Conservation (phyloP, 2,797 vertebrate species). For the Paramormyrops hopkinsi region DNA sequence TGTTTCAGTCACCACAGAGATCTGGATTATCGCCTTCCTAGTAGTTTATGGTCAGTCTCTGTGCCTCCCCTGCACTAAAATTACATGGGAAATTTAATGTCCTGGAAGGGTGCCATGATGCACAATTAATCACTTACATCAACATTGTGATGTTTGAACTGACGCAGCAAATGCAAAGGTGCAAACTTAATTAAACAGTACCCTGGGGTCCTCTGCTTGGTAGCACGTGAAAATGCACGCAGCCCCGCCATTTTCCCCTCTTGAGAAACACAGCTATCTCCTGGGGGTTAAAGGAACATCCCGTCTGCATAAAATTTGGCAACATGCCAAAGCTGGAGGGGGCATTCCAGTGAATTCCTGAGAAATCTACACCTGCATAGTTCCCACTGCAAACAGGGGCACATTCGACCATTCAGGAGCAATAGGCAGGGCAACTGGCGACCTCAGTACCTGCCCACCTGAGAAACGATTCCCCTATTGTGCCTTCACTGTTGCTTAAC, state of each 20-base stretch:
- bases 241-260: neutral
- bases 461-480: neutral
- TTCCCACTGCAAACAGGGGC: neutral
- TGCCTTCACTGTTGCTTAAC: neutral
- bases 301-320: neutral
- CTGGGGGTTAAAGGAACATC: neutral
- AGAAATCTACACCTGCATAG: neutral
- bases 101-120: neutral
- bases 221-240: neutral
- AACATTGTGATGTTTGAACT: neutral
- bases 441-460: neutral
- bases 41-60: neutral
- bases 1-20: neutral
- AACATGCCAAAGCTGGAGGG: neutral
- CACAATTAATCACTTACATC: neutral
- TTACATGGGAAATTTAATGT: slow-evolving; percentile 1
- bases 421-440: neutral
- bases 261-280: neutral
- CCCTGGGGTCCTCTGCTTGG: neutral
- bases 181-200: neutral
- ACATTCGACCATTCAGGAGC: neutral
- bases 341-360: neutral
- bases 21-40: neutral
- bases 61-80: neutral
- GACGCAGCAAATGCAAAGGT: neutral